A percentile compares a stretch with the other conserved stretches of the same genome.
Evolutionary conservation across 2,888 invertebrate species (phyloP).

Genomic region (Homarus gammarus): DNA sequence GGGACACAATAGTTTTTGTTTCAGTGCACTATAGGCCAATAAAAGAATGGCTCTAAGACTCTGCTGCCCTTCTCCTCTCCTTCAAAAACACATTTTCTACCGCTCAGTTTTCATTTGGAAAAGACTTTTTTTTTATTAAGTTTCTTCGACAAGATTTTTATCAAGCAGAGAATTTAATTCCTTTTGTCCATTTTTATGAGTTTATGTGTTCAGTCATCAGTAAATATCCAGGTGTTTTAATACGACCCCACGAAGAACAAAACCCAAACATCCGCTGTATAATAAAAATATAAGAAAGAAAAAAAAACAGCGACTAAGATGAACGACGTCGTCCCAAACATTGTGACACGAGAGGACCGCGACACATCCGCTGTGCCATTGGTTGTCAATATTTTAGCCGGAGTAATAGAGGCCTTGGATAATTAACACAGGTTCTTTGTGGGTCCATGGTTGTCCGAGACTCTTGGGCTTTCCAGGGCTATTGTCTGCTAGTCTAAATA

Average conservation of each 20-base stretch:
- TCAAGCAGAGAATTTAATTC: too few relatives aligned
- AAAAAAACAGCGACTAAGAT: background rate
- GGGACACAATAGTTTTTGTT: slow-evolving; percentile 51
- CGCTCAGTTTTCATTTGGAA: slow-evolving; percentile 8
- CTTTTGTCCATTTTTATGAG: too few relatives aligned
- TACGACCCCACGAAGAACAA: too few relatives aligned
- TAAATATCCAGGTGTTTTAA: too few relatives aligned
- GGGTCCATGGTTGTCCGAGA: slow-evolving; percentile 53
- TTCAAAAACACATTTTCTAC: slow-evolving; percentile 21
- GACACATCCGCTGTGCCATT: slow-evolving; percentile 59
- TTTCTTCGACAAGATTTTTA: background rate
- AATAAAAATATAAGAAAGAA: too few relatives aligned
- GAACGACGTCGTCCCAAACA: slow-evolving; percentile 37
- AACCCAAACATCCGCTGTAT: background rate
- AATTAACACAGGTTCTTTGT: slow-evolving; percentile 67
- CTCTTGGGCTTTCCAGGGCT: slow-evolving; percentile 56
- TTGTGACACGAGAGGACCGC: slow-evolving; percentile 25
- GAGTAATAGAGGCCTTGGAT: slow-evolving; percentile 65
- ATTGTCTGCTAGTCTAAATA: slow-evolving; percentile 67
- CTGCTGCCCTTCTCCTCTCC: slow-evolving; percentile 5
- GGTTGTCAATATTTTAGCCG: slow-evolving; percentile 69
- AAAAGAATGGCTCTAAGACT: slow-evolving; percentile 50
- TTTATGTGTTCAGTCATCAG: too few relatives aligned
- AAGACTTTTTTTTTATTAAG: background rate
- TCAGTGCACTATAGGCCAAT: slow-evolving; percentile 61